phyloP scores from a whole-genome alignment of 2,888 invertebrate species.

The Orthosia gothica region DNA sequence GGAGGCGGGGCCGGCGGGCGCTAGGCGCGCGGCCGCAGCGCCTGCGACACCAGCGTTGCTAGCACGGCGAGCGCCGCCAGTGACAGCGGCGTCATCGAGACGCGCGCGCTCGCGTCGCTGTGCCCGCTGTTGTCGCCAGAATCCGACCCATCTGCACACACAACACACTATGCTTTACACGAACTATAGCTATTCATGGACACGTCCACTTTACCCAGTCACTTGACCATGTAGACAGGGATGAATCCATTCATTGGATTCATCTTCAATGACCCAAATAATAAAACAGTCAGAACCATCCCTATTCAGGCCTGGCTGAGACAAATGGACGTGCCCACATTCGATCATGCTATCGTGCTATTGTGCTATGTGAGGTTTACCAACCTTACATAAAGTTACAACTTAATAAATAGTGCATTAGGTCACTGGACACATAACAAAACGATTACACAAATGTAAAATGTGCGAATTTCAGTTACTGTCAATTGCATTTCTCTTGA shows the following conservation, averaged over 20 bases:
- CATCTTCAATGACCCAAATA: too few species aligned
- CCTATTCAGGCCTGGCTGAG: background rate
- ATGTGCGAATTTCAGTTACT: constrained; percentile 50
- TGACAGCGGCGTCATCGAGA: constrained; percentile 54
- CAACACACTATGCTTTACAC: constrained; percentile 58
- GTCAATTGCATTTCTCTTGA: constrained; percentile 34
- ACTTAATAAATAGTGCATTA: constrained; percentile 61
- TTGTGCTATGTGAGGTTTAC: constrained; percentile 55
- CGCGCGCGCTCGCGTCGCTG: constrained; percentile 64
- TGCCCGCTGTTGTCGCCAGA: constrained; percentile 71
- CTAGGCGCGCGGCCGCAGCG: constrained; percentile 64
- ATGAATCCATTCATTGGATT: constrained; percentile 1
- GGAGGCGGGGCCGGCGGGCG: constrained; percentile 32
- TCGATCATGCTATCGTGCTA: constrained; percentile 38
- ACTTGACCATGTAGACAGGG: background rate
- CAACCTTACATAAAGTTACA: constrained; percentile 39
- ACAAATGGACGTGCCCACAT: constrained; percentile 20
- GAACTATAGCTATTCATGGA: constrained; percentile 34
- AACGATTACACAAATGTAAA: constrained; percentile 55
- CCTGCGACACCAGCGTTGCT: constrained; percentile 60
- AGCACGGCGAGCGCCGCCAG: constrained; percentile 59
- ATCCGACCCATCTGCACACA: constrained; percentile 74
- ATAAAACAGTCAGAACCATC: background rate
- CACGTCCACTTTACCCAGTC: constrained; percentile 28
- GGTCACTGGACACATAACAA: constrained; percentile 63